These are phyloP conservation scores for Agriopis leucophaearia DNA, from an alignment of 2,888 invertebrate genomes.

Conservation along the genomic window DNA sequence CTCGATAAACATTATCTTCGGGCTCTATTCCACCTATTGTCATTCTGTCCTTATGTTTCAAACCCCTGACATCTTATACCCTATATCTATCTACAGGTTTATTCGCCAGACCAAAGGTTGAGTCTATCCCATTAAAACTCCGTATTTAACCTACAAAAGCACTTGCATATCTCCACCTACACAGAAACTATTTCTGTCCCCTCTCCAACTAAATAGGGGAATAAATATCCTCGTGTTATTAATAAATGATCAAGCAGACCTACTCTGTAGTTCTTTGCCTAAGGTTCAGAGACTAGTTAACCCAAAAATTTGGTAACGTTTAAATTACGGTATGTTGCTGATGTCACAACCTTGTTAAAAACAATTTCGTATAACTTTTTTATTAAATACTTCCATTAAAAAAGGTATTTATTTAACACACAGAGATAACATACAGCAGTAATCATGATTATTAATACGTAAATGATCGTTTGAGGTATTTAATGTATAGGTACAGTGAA, in stretches of 20 bases:
- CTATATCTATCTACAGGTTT: background rate
- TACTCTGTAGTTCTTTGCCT: slow-evolving; percentile 15
- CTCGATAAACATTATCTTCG: no score
- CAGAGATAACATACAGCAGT: no score
- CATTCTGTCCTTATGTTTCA: background rate
- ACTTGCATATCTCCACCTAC: slow-evolving; percentile 15
- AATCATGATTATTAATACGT: no score
- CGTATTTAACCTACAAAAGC: slow-evolving; percentile 18
- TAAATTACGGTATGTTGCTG: background rate
- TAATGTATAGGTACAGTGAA: no score
- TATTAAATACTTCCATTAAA: no score
- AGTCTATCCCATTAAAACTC: slow-evolving; percentile 13
- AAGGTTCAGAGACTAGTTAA: background rate
- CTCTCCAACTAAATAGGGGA: slow-evolving; percentile 27
- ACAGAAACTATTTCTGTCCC: slow-evolving; percentile 29
- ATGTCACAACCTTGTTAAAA: background rate
- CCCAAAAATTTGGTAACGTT: background rate
- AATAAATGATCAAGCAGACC: slow-evolving; percentile 33
- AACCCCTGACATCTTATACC: background rate
- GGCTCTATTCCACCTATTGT: background rate
- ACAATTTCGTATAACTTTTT: no score
- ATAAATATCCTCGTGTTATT: slow-evolving; percentile 26
- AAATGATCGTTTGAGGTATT: no score
- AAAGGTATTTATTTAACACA: no score
- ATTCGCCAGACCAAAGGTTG: background rate